Percentiles rank a stretch among this genome's conserved stretches.
These are phyloP conservation scores for Pachliopta kotzebuea DNA, from an alignment of 2,888 invertebrate genomes.

Conservation along the genomic window DNA sequence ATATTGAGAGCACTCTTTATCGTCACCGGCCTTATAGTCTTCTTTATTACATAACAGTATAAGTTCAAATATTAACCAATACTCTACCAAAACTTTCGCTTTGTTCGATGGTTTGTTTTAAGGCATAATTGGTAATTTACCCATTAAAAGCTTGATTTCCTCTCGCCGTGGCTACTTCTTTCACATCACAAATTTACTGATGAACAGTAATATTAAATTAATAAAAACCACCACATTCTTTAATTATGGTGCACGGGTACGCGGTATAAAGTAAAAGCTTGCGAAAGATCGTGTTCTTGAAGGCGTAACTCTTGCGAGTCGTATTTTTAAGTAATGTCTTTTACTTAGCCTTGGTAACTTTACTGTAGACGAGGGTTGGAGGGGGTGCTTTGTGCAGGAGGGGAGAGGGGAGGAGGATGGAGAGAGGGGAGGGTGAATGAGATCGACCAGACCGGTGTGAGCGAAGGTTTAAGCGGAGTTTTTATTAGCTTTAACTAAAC, in stretches of 20 bases:
- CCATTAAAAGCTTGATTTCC: too few relatives aligned
- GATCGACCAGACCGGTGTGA: constrained; percentile 5
- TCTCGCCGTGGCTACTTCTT: too few relatives aligned
- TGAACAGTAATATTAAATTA: too few relatives aligned
- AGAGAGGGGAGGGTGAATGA: constrained; percentile 12
- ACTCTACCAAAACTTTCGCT: too few relatives aligned
- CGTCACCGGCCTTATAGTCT: too few relatives aligned
- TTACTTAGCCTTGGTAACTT: constrained; percentile 28
- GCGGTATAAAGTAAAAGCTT: constrained; percentile 32
- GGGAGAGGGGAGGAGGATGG: too few relatives aligned
- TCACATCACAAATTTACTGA: too few relatives aligned
- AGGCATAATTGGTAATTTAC: too few relatives aligned
- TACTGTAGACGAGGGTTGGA: not conserved
- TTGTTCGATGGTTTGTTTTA: too few relatives aligned
- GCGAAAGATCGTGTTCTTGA: constrained; percentile 39
- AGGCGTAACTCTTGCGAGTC: constrained; percentile 43
- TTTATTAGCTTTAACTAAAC: constrained; percentile 22
- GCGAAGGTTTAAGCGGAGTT: constrained; percentile 38
- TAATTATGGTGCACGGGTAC: not conserved
- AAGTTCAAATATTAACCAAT: too few relatives aligned
- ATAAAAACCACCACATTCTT: not conserved
- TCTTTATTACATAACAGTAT: too few relatives aligned
- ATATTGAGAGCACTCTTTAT: too few relatives aligned
- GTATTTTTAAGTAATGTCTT: constrained; percentile 54
- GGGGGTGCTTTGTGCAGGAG: not conserved